Evolutionary conservation across 1,140 invertebrate species (phyloP), one percentile per base, ranked within the genome.

Genomic region (Rhopalosiphum padi): DNA sequence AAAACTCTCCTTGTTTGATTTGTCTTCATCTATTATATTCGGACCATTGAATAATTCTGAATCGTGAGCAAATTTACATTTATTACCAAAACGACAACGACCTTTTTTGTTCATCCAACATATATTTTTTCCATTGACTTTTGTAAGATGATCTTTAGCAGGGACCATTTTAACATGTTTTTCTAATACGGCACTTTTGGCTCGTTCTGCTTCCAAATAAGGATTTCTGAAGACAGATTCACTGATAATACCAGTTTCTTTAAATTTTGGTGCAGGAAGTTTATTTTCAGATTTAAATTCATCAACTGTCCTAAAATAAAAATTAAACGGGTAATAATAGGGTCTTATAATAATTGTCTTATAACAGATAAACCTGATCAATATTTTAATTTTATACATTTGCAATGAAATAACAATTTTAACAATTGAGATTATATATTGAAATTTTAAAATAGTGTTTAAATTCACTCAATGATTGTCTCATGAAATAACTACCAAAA

Each of bases 21-120:
- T 35, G 18, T 37, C n/a, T 93, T 93, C 43, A n/a, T 91, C 53
- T 18, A 82, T n/a, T 60, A 53, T 30, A 48, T 35, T 93, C 35
- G 85, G 35, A 30, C 55, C 21, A 77, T 85, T 93, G 41, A 85
- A 89, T 90, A 90, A 48, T 43, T 92, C 98, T 1, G 98, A 97
- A 94, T 98, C 98, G 95, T 99, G 98, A 6, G 98, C 98, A 96
- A 97, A 99, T 93, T 97, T 98, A 95, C 98, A 99, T 94, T 98
- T 98, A 94, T 98, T 98, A 11, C 98, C 98, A 96, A 98, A 98
- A 55, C 97, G 96, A 95, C 98, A 99, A 37, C 97, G 96, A 15
- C 98, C 98, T 95, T 98, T 98, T 43, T 97, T 96, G 95, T 98
- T 98, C 95, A 98, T 99, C 97, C 98, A 99, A 95, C 98, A 99